phyloP scores from a whole-genome alignment of 2,113 vertebrate genomes.

The Trematomus loennbergii region DNA sequence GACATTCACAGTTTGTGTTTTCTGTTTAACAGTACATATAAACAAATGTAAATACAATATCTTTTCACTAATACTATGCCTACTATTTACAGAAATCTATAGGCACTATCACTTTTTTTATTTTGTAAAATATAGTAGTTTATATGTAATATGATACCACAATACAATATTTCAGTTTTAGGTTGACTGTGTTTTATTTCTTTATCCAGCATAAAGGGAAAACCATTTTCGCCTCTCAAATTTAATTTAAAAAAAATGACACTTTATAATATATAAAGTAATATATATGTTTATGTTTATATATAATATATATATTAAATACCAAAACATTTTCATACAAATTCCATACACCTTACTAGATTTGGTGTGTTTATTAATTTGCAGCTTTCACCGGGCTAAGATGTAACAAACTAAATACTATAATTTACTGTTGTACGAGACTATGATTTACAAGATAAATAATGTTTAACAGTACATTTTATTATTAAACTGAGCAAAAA shows the following conservation, averaged over 20 bases:
- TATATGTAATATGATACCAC: neutral
- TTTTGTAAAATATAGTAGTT: neutral
- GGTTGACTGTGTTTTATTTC: neutral
- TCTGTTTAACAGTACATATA: neutral
- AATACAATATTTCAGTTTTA: neutral
- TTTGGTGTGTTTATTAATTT: neutral
- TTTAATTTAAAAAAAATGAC: neutral
- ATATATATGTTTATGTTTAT: no score
- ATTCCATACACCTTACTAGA: neutral
- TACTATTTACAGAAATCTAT: neutral
- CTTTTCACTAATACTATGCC: neutral
- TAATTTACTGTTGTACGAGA: neutral
- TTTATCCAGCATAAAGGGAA: neutral
- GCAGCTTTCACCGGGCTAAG: neutral
- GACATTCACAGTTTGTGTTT: neutral
- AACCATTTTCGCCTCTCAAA: neutral
- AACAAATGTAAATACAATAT: neutral
- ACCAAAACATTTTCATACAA: neutral
- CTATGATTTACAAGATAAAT: slow-evolving; percentile 22
- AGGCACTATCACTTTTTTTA: neutral
- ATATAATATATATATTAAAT: neutral
- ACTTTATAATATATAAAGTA: neutral
- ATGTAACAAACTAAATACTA: neutral
- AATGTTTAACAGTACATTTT: neutral
- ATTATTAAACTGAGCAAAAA: neutral